Evolutionary conservation across 2,888 invertebrate species (phyloP), one percentile per base, ranked within the genome.

Genomic region (Tiliacea citrago): DNA sequence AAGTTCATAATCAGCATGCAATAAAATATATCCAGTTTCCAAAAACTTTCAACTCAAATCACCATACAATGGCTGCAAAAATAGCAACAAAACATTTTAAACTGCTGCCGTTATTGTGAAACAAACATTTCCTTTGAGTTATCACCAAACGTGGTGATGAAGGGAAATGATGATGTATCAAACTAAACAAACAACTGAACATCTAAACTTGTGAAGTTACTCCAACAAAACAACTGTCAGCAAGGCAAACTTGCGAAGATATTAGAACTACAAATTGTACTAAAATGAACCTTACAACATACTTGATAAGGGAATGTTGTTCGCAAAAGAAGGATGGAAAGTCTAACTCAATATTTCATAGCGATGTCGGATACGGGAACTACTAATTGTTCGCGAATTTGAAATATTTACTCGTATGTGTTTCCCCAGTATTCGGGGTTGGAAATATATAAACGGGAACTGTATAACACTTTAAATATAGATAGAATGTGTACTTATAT

Each of bases 261-360:
- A 24, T 51, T 6, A 9, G 0, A 6, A 24, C 10, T 2, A 18
- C 0, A 24, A 65, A 39, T 0, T 65, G 47, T 4, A 8, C 39
- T 7, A 79, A 76, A 79, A 21, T 69, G 0, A 60, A 77, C 86
- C 66, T 79, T 85, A 72, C 6, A 0, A 0, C 7, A 0, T 6
- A 0, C 0, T 2, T 0, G 0, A 39, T 73, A 83, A 68, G 71
- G 35, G 0, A 0, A 45, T 55, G 12, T 39, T 9, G n/a, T 21
- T 18, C 10, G 86, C 70, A 75, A 16, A 74, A 65, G 42, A 53
- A 51, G 10, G 18, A 16, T 67, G n/a, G 29, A 76, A 84, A 82
- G 85, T 85, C 80, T 80, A 86, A 90, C 89, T 91, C 90, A 92
- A 94, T 94, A 93, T 93, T 93, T 94, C 93, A 93, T 92, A 91